Evolutionary conservation across 2,888 invertebrate species (phyloP).

Genomic region (Tenthredo distinguenda): DNA sequence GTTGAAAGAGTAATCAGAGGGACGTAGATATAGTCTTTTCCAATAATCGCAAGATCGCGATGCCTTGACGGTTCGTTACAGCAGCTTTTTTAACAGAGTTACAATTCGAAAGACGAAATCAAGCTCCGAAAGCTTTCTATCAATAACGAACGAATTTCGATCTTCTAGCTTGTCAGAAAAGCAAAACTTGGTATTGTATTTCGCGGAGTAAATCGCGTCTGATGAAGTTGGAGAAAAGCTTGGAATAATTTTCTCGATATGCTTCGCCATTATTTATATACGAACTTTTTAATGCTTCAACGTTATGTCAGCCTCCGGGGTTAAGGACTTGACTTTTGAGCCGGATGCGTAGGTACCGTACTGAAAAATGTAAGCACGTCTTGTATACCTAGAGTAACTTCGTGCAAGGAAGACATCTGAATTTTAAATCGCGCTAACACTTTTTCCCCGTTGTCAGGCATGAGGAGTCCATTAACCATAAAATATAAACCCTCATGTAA

Average conservation of each 20-base stretch:
- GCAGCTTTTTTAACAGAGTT: background rate
- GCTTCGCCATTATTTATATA: background rate
- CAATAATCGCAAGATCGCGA: background rate
- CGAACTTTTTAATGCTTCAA: background rate
- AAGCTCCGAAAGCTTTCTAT: background rate
- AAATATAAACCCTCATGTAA: background rate
- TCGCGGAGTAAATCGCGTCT: background rate
- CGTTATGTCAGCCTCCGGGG: background rate
- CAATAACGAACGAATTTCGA: background rate
- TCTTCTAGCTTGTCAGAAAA: background rate
- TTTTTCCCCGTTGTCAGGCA: background rate
- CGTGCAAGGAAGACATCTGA: background rate
- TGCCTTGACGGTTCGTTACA: background rate
- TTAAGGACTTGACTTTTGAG: background rate
- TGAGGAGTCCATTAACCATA: background rate
- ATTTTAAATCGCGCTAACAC: background rate
- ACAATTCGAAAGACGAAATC: background rate
- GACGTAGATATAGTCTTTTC: background rate
- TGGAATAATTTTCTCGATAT: background rate
- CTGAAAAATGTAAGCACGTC: background rate
- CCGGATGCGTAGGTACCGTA: background rate
- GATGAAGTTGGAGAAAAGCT: background rate
- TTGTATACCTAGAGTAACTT: background rate
- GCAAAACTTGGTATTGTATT: background rate
- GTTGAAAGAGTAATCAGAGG: background rate